Conservation (phyloP, 2,113 vertebrate species). For the Campylorhamphus procurvoides region DNA sequence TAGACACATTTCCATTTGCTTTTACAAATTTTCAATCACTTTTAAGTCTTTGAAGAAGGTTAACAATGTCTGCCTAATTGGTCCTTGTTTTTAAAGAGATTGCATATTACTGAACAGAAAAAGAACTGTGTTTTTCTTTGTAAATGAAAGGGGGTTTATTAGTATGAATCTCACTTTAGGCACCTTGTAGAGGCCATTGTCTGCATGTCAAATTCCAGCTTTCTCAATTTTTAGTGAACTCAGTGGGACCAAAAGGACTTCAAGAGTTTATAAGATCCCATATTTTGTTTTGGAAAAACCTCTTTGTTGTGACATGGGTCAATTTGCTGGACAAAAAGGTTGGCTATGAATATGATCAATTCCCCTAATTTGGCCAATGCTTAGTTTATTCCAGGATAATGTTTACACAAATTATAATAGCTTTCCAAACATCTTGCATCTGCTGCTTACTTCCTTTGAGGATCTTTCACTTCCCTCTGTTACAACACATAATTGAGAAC, state of each 20-base stretch:
- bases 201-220: accelerated
- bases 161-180: background rate
- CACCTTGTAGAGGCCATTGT: background rate
- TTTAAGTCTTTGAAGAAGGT: background rate
- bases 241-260: background rate
- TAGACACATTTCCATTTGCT: background rate
- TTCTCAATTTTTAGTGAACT: background rate
- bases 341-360: background rate
- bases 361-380: background rate
- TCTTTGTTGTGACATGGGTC: background rate
- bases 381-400: background rate
- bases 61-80: background rate
- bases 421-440: constrained; percentile 27
- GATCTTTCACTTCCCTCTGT: background rate
- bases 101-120: background rate
- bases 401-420: background rate
- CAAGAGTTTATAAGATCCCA: background rate
- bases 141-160: background rate
- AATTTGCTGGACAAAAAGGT: background rate
- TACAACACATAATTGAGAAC: background rate
- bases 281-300: background rate
- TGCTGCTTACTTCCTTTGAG: constrained; percentile 13
- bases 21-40: background rate
- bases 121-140: background rate
- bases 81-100: background rate